These are phyloP conservation scores for Cosmopolites sordidus DNA, from an alignment of 2,888 invertebrate species.

Conservation along the genomic window DNA sequence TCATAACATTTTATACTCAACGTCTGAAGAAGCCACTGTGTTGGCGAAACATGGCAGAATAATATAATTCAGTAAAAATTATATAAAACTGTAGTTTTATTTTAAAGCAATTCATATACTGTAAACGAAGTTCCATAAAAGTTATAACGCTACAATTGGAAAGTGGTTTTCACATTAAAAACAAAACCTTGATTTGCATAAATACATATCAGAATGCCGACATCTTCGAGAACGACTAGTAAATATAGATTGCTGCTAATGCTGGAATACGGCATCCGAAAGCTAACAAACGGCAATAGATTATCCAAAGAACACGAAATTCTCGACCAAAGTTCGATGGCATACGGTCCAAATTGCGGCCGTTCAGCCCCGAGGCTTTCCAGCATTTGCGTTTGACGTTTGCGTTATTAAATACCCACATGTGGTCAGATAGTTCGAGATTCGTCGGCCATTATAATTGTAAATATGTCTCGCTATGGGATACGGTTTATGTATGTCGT, in stretches of 20 bases:
- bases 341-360: slow-evolving; percentile 20
- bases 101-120: no score
- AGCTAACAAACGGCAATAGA: slow-evolving; percentile 22
- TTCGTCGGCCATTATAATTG: slow-evolving; percentile 8
- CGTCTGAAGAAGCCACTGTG: no score
- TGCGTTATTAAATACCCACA: slow-evolving; percentile 38
- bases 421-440: slow-evolving; percentile 33
- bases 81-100: no score
- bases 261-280: background rate
- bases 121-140: no score
- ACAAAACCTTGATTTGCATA: no score
- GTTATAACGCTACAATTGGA: no score
- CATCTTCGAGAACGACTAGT: background rate
- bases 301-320: slow-evolving; percentile 27
- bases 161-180: no score
- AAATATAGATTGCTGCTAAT: slow-evolving; percentile 1
- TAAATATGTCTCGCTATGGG: slow-evolving; percentile 2
- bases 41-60: no score
- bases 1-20: no score
- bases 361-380: slow-evolving; percentile 23
- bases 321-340: slow-evolving; percentile 22
- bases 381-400: slow-evolving; percentile 37
- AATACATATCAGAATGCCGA: no score
- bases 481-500: background rate
- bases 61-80: no score